These are phyloP conservation scores for Xenentodon cancila DNA, from an alignment of 2,797 vertebrate genomes.

Conservation along the genomic window DNA sequence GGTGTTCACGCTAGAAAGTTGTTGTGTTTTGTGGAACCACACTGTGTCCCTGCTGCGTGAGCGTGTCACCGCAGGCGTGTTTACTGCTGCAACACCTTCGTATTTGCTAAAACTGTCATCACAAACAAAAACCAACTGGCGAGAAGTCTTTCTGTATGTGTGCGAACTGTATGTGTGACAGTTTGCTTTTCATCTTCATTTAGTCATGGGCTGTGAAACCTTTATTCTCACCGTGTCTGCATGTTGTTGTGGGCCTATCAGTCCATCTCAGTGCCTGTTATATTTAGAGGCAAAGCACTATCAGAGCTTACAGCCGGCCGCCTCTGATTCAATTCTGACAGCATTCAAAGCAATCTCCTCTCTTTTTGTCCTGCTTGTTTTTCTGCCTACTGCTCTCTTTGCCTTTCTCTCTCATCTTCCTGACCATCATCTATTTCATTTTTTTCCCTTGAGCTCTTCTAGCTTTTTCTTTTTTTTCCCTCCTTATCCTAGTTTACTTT, in stretches of 20 bases:
- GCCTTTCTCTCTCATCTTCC: conserved; percentile 6
- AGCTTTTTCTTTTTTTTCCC: conserved; percentile 8
- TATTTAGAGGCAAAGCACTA: conserved; percentile 75
- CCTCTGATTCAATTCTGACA: conserved; percentile 74
- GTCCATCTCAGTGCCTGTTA: conserved; percentile 69
- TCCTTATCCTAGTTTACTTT: conserved; percentile 4
- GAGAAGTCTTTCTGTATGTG: conserved; percentile 16
- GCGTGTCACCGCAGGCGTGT: conserved; percentile 19
- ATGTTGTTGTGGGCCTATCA: conserved; percentile 61
- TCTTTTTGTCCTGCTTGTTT: conserved; percentile 56
- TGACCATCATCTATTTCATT: conserved; percentile 10
- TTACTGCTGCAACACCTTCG: neutral
- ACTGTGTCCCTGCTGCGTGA: conserved; percentile 17
- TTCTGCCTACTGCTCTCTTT: conserved; percentile 24
- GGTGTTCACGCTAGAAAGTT: conserved; percentile 44
- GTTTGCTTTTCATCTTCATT: conserved; percentile 21
- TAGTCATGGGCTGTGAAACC: conserved; percentile 10
- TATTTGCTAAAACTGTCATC: conserved; percentile 27
- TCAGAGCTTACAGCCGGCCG: conserved; percentile 72
- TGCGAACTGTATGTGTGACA: conserved; percentile 15
- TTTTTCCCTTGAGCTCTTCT: conserved; percentile 1
- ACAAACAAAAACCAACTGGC: conserved; percentile 17
- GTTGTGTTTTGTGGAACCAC: conserved; percentile 20
- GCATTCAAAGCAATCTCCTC: conserved; percentile 67
- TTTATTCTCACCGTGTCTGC: conserved; percentile 16